A percentile compares a stretch with the other conserved stretches of the same genome.
Evolutionary conservation across 2,888 invertebrate genomes (phyloP).

Genomic region (Chalcis sispes): DNA sequence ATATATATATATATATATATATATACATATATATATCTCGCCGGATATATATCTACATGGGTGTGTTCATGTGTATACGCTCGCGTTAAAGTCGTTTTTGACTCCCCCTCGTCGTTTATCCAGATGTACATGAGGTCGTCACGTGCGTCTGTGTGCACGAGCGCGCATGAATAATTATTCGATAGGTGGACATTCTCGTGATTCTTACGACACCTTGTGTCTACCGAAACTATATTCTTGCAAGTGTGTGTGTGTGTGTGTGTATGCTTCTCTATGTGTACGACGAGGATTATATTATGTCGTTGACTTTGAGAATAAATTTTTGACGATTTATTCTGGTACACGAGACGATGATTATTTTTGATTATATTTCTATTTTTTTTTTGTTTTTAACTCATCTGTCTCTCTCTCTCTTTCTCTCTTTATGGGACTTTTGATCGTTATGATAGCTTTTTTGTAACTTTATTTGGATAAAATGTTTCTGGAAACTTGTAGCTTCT

Average conservation of each 20-base stretch:
- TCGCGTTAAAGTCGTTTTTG: conserved; percentile 20
- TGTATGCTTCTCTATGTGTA: not conserved
- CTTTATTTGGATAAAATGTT: too few relatives aligned
- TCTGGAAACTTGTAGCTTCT: too few relatives aligned
- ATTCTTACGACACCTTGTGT: conserved; percentile 44
- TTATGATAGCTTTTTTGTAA: too few relatives aligned
- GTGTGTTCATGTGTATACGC: conserved; percentile 7
- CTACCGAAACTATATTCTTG: conserved; percentile 14
- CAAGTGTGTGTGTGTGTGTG: not conserved
- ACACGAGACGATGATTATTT: not conserved
- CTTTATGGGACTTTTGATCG: too few relatives aligned
- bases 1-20: not conserved
- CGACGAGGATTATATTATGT: not conserved
- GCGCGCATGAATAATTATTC: too few relatives aligned
- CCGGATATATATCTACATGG: conserved; percentile 9
- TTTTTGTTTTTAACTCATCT: too few relatives aligned
- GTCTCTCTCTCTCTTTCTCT: too few relatives aligned
- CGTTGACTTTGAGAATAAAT: conserved; percentile 18
- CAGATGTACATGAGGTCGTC: not conserved
- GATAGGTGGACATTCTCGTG: conserved; percentile 20
- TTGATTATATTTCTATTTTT: too few relatives aligned
- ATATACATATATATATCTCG: not conserved
- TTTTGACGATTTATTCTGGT: conserved; percentile 28
- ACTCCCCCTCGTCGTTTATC: conserved; percentile 7
- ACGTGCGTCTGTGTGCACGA: conserved; percentile 7